These are phyloP conservation scores for Ceratina australensis DNA, from an alignment of 1,140 invertebrate species.

Conservation along the genomic window DNA sequence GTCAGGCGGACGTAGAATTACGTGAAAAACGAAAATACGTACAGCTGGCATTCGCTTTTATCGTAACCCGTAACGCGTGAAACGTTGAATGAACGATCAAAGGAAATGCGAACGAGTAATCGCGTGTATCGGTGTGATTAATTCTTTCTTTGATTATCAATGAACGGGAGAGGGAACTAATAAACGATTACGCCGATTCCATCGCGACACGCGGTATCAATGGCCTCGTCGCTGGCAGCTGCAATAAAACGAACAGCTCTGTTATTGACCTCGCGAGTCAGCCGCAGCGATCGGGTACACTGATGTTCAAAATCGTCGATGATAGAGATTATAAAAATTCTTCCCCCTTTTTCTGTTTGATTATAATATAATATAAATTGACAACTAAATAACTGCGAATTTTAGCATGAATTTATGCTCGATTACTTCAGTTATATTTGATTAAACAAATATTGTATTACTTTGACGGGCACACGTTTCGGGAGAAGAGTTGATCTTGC, in stretches of 20 bases:
- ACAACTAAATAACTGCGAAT: too few species aligned
- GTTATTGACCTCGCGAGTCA: slow-evolving; percentile 29
- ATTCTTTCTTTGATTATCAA: slow-evolving; percentile 11
- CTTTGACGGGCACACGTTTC: too few species aligned
- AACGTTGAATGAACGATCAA: neutral
- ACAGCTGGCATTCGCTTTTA: neutral
- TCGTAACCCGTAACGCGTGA: too few species aligned
- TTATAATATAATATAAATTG: too few species aligned
- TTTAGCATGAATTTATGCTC: too few species aligned
- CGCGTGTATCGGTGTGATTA: slow-evolving; percentile 2
- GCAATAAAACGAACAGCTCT: slow-evolving; percentile 1
- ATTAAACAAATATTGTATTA: too few species aligned
- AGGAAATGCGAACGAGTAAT: neutral
- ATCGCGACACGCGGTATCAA: slow-evolving; percentile 34
- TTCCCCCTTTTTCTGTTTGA: too few species aligned
- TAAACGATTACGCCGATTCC: slow-evolving; percentile 31
- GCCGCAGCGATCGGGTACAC: neutral
- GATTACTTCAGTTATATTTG: too few species aligned
- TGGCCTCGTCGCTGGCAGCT: neutral
- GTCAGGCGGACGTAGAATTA: neutral
- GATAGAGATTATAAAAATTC: too few species aligned
- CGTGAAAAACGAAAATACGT: neutral
- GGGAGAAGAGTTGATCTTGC: too few species aligned
- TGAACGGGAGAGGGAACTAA: slow-evolving; percentile 9
- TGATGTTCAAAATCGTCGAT: too few species aligned